These are phyloP conservation scores for Microtus oregoni DNA, from an alignment of 2,113 vertebrate species.

Conservation along the genomic window DNA sequence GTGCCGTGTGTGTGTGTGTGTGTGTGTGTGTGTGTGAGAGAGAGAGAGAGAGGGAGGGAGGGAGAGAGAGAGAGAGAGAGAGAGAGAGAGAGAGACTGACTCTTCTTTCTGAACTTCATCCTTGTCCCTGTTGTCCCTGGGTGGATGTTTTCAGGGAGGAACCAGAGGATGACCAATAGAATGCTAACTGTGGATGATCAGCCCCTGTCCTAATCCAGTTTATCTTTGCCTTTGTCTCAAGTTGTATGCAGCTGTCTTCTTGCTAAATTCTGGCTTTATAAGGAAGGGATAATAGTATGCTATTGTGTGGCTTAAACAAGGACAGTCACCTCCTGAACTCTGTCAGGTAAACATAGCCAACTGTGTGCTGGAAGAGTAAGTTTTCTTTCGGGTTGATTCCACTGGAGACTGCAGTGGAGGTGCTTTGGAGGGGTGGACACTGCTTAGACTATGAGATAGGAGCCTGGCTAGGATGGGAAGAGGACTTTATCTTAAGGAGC, in stretches of 20 bases:
- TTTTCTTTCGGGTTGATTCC: neutral
- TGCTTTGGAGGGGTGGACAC: neutral
- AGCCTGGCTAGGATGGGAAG: rapidly evolving
- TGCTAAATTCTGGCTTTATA: neutral
- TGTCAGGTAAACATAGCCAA: neutral
- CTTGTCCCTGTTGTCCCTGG: neutral
- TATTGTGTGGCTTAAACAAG: neutral
- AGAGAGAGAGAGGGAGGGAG: too few relatives aligned
- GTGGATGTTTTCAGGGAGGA: neutral
- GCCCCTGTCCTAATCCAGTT: neutral
- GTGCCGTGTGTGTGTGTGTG: too few relatives aligned
- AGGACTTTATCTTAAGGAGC: neutral
- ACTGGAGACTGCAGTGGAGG: neutral
- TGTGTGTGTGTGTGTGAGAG: too few relatives aligned
- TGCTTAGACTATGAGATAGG: neutral
- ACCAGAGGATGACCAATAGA: neutral
- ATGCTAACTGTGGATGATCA: neutral
- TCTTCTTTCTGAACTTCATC: neutral
- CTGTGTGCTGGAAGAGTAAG: neutral
- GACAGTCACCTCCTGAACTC: neutral
- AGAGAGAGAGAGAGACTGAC: neutral
- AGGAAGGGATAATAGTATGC: neutral
- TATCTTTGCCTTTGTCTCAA: neutral
- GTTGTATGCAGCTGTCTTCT: neutral
- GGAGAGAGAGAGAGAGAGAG: neutral